Conservation (phyloP, 2,888 invertebrate species). For the Ennomos erosarius region DNA sequence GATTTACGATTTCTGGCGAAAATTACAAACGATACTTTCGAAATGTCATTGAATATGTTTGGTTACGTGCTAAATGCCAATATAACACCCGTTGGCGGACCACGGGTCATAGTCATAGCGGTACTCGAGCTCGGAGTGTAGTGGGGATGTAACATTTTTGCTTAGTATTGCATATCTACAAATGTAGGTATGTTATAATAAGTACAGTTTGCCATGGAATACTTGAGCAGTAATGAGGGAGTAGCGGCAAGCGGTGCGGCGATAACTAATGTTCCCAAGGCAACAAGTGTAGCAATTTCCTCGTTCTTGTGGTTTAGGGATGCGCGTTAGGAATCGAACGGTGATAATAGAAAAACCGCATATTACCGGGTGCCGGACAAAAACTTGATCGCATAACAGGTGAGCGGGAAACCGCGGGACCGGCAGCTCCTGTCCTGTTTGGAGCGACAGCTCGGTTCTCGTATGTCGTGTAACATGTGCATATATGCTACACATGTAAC, state of each 20-base stretch:
- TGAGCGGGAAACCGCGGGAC: constrained; percentile 53
- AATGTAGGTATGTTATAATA: constrained; percentile 33
- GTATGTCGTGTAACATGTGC: constrained; percentile 34
- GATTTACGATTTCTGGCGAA: constrained; percentile 56
- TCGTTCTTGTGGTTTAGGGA: constrained; percentile 69
- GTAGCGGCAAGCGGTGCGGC: constrained; percentile 29
- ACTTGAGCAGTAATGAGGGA: constrained; percentile 62
- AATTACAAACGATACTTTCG: constrained; percentile 41
- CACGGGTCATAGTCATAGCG: constrained; percentile 44
- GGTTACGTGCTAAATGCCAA: constrained; percentile 41
- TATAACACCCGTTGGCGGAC: constrained; percentile 41
- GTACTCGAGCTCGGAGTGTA: constrained; percentile 39
- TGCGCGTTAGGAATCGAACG: constrained; percentile 58
- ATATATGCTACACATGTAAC: constrained; percentile 14
- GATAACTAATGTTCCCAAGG: constrained; percentile 48
- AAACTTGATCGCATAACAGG: constrained; percentile 62
- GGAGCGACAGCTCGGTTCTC: constrained; percentile 32
- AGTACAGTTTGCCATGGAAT: constrained; percentile 49
- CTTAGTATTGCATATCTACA: constrained; percentile 37
- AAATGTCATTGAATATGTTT: constrained; percentile 44
- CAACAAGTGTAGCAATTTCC: constrained; percentile 58
- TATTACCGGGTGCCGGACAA: constrained; percentile 55
- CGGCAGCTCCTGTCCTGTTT: constrained; percentile 38
- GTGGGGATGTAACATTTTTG: constrained; percentile 43
- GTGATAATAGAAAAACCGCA: constrained; percentile 64